A percentile compares a stretch with the other conserved stretches of the same genome.
These are phyloP conservation scores for Myiozetetes cayanensis DNA, from an alignment of 2,113 vertebrate genomes.

Conservation along the genomic window DNA sequence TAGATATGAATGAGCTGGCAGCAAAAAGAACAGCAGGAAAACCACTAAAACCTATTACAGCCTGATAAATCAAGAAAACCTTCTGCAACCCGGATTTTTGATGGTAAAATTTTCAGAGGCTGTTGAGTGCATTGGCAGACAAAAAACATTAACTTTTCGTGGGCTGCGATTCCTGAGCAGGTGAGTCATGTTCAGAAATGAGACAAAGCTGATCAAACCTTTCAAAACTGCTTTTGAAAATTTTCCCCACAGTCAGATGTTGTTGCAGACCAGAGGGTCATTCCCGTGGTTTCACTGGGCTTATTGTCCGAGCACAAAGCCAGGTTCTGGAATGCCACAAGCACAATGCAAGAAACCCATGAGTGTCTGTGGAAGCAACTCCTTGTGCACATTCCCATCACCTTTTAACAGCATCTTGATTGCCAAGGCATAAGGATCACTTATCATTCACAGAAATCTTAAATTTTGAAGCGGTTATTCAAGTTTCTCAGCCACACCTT, in stretches of 20 bases:
- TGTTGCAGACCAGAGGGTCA: neutral
- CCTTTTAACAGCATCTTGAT: neutral
- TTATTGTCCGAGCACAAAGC: neutral
- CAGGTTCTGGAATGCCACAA: neutral
- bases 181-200: neutral
- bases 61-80: neutral
- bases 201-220: neutral
- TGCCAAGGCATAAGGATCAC: neutral
- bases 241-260: neutral
- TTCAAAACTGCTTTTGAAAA: neutral
- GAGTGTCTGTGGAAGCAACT: neutral
- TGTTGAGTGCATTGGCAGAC: neutral
- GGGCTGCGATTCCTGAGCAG: neutral
- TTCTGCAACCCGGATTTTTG: neutral
- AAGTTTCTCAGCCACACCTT: slow-evolving; percentile 20
- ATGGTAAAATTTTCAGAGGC: neutral
- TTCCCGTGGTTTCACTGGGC: neutral
- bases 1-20: neutral
- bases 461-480: slow-evolving; percentile 18
- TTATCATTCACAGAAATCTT: neutral
- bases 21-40: neutral
- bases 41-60: neutral
- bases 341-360: neutral
- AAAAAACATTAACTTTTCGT: neutral
- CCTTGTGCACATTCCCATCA: neutral